Evolutionary conservation across 2,797 vertebrate species (phyloP), one percentile per base, ranked within the genome.

Genomic region (Odontamblyopus rebecca): DNA sequence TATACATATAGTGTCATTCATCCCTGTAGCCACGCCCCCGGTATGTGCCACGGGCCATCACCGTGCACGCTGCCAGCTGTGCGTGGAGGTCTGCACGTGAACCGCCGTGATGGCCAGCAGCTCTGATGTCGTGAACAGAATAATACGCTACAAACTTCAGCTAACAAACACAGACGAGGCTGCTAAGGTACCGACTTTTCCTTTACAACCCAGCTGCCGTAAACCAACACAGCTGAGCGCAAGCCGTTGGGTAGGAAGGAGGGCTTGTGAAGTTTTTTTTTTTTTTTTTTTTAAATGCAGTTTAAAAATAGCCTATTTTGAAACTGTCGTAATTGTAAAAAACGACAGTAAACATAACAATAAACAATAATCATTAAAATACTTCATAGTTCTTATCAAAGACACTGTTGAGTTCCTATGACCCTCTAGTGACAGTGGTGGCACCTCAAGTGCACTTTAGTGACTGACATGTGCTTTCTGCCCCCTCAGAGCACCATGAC

Each of bases 111-210:
- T 94, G 94, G 92, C 90, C 73, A 56, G 83, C 72, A 73, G 82
- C 68, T 75, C 82, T 72, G 88, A 86, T 51, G 72, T 86, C 32
- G 79, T 41, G 69, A 90, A 85, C 82, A 89, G 82, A 71, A 82
- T 94, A 50, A 62, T 82, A 80, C 82, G 83, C 38, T 83, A 95
- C 80, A 94, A 94, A 89, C 83, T 89, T 79, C 88, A 91, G 61
- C 86, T 96, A 51, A 69, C 79, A 64, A 62, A 83, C 69, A 73
- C 79, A 5, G 73, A 75, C 57, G 86, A 93, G 57, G 50, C 90
- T 5, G 82, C 79, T 0, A 95, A 92, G 94, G 94, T 95, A 94
- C 41, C 80, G 60, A 61, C 29, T 0, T 5, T 50, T 6, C 48
- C n/a, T 68, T 68, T 51, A 66, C 4, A 19, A 32, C 27, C 41